Evolutionary conservation across 2,888 invertebrate species (phyloP), one percentile per base, ranked within the genome.

Genomic region (Creontiades dilutus): DNA sequence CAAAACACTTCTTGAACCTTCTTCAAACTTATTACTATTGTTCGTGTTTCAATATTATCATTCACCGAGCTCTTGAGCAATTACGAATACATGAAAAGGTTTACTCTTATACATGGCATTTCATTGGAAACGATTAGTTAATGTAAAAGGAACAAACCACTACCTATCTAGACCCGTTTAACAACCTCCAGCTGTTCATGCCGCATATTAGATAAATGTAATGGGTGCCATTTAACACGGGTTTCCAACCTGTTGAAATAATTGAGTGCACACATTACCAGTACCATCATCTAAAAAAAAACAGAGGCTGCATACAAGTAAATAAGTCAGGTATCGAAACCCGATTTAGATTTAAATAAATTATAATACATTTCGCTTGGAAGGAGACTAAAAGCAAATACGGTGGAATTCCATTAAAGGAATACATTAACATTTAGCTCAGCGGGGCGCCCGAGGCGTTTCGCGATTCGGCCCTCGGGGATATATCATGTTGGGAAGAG

Each of bases 331-430:
- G 14, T 47, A 37, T 47, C 78, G 78, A 78, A 78, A 85, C n/a
- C 85, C 28, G 57, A 37, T 85, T 85, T 37, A 37, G 37, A 55
- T 85, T 61, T 61, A 57, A 85, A 85, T 85, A 85, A 85, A 85
- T 85, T 85, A 57, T 57, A 85, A 85, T 85, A 85, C 27, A 55
- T 82, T 57, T 27, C 12, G 57, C 28, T 61, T 55, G 57, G 85
- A 61, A 85, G 85, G 57, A 85, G 27, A 23, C 27, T 48, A 85
- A 85, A 82, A 55, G 52, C 85, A 85, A 85, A 85, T 85, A 85
- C 85, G 85, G 85, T 57, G 85, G 85, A 57, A 61, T 85, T 85
- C 85, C 85, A 85, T 85, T 85, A 85, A 85, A 85, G 85, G 85
- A 85, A 85, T 85, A 85, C 61, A 85, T 85, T 85, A 85, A 85